Base-by-base conservation (phyloP, 2,113 vertebrate genomes). In the Propithecus coquereli region DNA sequence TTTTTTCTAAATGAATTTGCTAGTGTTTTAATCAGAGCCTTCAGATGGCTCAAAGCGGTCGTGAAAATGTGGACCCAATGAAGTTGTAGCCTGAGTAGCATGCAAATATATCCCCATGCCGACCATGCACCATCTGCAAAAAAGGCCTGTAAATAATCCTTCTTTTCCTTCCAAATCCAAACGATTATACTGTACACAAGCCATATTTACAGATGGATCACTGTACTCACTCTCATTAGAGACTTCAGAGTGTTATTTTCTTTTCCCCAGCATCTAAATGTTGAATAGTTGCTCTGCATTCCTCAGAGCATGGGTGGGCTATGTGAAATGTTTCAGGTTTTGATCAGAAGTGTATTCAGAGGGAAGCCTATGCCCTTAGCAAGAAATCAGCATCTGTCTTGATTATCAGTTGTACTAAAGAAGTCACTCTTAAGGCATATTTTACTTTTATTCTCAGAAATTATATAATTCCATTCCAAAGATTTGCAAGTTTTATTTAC, bases 91-190 rank as follows among this genome's bases (percentile, higher is more conserved):
- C 50, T 30, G 8, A 94, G 85, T 3, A 83, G 45, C 80, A 87
- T 37, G 47, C 52, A 89, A 89, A 85, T 92, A 52, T 12, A 94
- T 65, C 65, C 17, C 8, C 20, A 54, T 17, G 34, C 10, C 0
- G 2, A 47, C 83, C 11, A 65, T 65, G 73, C 3, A 37, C 91
- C 86, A 89, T 86, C 91, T 90, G 54, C 34, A 89, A 96, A 50
- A 71, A 93, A 87, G 27, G 11, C 40, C 47, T 86, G 32, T 65
- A 91, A 94, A 63, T 96, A 97, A 91, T 43, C 74, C 68, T 82
- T 76, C n/a, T 71, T 83, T 93, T 80, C 79, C 50, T 79, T 80
- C 65, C 50, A 97, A 98, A 98, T 95, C 63, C 80, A 93, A 96
- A 94, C 0, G 2, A 93, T 90, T 95, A 77, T 73, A 47, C 20